Percentiles rank a stretch among this genome's conserved stretches.
Evolutionary conservation across 2,888 invertebrate genomes (phyloP).

Genomic region (Branchellion lobata): DNA sequence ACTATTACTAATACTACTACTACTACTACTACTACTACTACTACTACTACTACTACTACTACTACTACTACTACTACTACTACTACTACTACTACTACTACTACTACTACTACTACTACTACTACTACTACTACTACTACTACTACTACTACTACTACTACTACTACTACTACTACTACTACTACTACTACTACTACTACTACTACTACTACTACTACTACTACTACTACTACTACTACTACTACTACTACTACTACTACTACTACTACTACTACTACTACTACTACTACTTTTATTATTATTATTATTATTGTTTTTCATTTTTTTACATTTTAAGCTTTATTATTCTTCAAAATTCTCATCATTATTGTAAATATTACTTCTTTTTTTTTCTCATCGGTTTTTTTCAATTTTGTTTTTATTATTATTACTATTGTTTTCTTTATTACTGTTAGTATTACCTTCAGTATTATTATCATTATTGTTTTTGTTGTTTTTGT

Average conservation of each 20-base stretch:
- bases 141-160: constrained; percentile 21
- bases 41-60: constrained; percentile 22
- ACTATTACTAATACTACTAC: not conserved
- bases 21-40: constrained; percentile 21
- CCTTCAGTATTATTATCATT: no score
- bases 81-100: constrained; percentile 24
- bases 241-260: constrained; percentile 30
- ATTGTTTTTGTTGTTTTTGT: no score
- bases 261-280: constrained; percentile 26
- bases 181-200: constrained; percentile 22
- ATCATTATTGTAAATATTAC: not conserved
- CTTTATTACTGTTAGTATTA: no score
- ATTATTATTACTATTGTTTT: no score
- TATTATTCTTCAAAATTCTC: not conserved
- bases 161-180: constrained; percentile 23
- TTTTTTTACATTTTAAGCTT: not conserved
- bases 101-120: constrained; percentile 2
- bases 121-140: constrained; percentile 22
- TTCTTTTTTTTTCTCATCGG: no score
- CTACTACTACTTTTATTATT: constrained; percentile 2
- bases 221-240: constrained; percentile 35
- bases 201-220: constrained; percentile 12
- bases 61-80: constrained; percentile 22
- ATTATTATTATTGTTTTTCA: not conserved
- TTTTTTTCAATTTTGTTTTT: no score